Evolutionary conservation across 2,888 invertebrate species (phyloP), one percentile per base, ranked within the genome.

Genomic region (Anticlea derivata): DNA sequence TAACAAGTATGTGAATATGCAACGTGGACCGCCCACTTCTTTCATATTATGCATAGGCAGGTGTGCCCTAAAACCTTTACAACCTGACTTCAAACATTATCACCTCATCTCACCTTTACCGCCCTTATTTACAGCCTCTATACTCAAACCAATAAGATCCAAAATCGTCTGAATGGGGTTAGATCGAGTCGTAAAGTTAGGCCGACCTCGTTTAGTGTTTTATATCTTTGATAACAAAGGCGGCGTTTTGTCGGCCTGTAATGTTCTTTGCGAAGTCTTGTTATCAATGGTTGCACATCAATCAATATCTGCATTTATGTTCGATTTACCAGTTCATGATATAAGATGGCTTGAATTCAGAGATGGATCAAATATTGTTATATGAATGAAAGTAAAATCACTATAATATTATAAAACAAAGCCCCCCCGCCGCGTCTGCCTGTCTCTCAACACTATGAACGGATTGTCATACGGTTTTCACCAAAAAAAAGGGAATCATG

Each of bases 161-260:
- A 55, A 34, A 55, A 58, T 60, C 51, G 60, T 52, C 38, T 56
- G 54, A 35, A 45, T 57, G 38, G 35, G 40, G 43, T 40, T 27
- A 35, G 29, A 37, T 26, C 26, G 37, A 30, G 35, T 52, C 60
- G 54, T 62, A 56, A 60, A 60, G 44, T 50, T 39, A 40, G 31
- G 35, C 22, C 50, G 55, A 48, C 55, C 57, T 58, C 53, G 60
- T 62, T 60, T 51, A 55, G 55, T 56, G 47, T 50, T 62, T 58
- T 60, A 58, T 62, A 48, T 58, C 34, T 47, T 29, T 30, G 56
- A 58, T 60, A 60, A 57, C 60, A 53, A 58, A 50, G 35, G 35
- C 45, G 51, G 27, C 26, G 29, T 41, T 53, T 50, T 56, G 33
- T 41, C 46, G 43, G 41, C 47, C 44, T 57, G 17, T 46, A 46